Evolutionary conservation across 2,797 vertebrate species (phyloP), one percentile per base, ranked within the genome.

Genomic region (Cuniculus paca): DNA sequence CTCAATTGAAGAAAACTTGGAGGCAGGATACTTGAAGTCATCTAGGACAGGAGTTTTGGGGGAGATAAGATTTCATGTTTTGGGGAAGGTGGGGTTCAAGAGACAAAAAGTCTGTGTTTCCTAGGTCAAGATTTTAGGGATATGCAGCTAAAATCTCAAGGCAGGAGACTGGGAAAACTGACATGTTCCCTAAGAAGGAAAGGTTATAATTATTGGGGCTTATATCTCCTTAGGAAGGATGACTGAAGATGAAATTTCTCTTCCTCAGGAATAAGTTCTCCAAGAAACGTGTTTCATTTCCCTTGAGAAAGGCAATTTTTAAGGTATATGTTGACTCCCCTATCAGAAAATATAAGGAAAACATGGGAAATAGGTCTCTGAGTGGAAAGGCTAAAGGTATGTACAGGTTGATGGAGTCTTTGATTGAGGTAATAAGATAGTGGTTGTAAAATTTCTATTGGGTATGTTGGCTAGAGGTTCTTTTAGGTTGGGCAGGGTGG

Each of bases 401-500:
- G 7, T 0, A 5, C 12, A 63, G 75, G 48, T 31, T 74, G 65
- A 45, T 24, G 36, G 36, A 74, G 14, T 90, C 28, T 77, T 39
- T n/a, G 91, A 56, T 2, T 24, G 34, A 81, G 24, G 28, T 7
- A 48, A 1, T 14, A 74, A 31, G 78, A 39, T 54, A 86, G 34
- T 4, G 5, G 17, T 34, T 39, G 16, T 19, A 19, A 20, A 6
- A 1, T 39, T 6, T 1, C 39, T 2, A 12, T 1, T 60, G 58
- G 22, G 24, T 60, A 6, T 60, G 58, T 22, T 3, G 56, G 34
- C 3, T 24, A 20, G 16, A 63, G 22, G 6, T 16, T n/a, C 31
- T 24, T 5, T 2, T n/a, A 19, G 39, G 20, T 12, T 28, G n/a
- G 20, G 6, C 0, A 1, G 20, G 5, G 16, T 24, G 26, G 31